Conservation (phyloP, 1,140 invertebrate species). For the Berghia stephanieae region DNA sequence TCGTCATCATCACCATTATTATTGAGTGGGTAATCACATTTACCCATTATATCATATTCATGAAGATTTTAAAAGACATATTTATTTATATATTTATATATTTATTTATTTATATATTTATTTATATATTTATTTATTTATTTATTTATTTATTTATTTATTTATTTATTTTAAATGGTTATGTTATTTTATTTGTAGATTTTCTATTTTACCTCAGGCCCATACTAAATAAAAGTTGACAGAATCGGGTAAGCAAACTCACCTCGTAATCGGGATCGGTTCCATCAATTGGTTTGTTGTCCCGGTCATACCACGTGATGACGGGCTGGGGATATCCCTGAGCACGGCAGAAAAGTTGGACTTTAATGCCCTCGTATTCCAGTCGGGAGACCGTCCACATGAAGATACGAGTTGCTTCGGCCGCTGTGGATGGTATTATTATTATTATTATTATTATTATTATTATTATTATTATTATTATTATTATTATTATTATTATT, state of each 20-base stretch:
- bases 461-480: no score
- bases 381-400: constrained; percentile 67
- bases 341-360: constrained; percentile 78
- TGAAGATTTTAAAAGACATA: no score
- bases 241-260: background rate
- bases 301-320: constrained; percentile 73
- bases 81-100: no score
- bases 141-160: background rate
- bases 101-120: no score
- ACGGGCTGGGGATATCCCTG: constrained; percentile 74
- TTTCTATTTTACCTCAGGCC: background rate
- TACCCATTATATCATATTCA: no score
- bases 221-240: background rate
- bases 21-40: no score
- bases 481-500: no score
- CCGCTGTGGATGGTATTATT: no score
- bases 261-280: constrained; percentile 38
- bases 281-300: constrained; percentile 37
- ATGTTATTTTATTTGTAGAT: background rate
- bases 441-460: no score
- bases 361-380: constrained; percentile 72
- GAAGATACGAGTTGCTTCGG: constrained; percentile 67
- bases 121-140: no score
- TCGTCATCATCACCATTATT: no score
- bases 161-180: background rate